Percentiles rank a stretch among this genome's conserved stretches.
Evolutionary conservation across 2,888 invertebrate species (phyloP).

Genomic region (Lamellibrachia columna): DNA sequence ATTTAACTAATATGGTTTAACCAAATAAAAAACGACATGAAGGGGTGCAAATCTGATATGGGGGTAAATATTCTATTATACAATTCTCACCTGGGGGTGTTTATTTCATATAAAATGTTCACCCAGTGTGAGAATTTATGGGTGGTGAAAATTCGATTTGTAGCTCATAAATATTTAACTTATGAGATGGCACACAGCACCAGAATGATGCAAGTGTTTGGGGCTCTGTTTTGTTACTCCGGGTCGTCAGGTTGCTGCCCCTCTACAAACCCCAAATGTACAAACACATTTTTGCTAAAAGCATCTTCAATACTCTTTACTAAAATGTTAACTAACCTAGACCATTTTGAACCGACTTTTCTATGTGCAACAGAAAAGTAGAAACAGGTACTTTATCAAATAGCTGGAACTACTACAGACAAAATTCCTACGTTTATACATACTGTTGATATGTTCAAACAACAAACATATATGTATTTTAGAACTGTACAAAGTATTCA

Average conservation of each 20-base stretch:
- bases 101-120: too few relatives aligned
- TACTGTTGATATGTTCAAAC: background rate
- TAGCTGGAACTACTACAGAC: background rate
- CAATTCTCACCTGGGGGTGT: too few relatives aligned
- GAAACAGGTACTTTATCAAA: background rate
- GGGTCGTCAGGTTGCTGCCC: background rate
- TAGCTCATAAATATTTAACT: background rate
- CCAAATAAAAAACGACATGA: too few relatives aligned
- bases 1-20: too few relatives aligned
- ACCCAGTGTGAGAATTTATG: too few relatives aligned
- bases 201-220: background rate
- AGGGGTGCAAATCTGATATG: too few relatives aligned
- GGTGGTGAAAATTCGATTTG: background rate
- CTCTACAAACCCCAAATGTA: background rate
- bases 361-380: background rate
- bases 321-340: background rate
- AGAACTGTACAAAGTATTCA: too few relatives aligned
- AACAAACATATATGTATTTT: background rate
- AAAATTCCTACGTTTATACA: background rate
- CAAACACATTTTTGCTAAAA: background rate
- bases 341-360: background rate
- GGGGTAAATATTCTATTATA: too few relatives aligned
- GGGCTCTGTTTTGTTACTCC: background rate
- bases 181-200: background rate
- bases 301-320: background rate